phyloP scores from a whole-genome alignment of 2,797 vertebrate genomes.

The Phoeniculus purpureus region DNA sequence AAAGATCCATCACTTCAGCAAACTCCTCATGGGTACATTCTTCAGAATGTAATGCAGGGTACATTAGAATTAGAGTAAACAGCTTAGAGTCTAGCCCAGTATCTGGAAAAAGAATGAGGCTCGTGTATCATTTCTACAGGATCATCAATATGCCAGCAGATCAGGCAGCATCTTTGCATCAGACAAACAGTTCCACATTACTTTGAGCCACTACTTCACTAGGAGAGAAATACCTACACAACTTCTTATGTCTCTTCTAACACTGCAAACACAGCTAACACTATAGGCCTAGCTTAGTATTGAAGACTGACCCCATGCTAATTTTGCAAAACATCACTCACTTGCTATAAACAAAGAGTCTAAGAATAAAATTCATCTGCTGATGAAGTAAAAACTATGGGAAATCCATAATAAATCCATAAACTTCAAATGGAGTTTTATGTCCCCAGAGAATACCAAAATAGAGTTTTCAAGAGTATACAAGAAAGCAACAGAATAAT shows the following conservation, averaged over 20 bases:
- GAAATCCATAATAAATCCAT: neutral
- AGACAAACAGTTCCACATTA: neutral
- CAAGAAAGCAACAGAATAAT: neutral
- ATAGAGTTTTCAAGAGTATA: neutral
- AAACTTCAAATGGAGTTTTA: neutral
- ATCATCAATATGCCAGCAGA: neutral
- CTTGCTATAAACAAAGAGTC: neutral
- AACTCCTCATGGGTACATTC: neutral
- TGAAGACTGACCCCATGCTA: neutral
- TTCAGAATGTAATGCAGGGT: neutral
- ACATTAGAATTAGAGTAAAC: neutral
- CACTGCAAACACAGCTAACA: neutral
- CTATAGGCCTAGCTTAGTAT: neutral
- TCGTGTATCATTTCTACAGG: neutral
- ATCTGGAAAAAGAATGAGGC: neutral
- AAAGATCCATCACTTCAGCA: neutral
- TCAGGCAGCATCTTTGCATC: neutral
- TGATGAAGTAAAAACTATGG: neutral
- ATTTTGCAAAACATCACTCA: neutral
- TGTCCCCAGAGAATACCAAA: neutral
- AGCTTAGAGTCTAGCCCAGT: rapidly evolving
- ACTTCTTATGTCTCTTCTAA: neutral
- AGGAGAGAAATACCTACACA: neutral
- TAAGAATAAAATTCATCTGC: neutral
- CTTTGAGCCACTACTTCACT: neutral